Evolutionary conservation across 2,797 vertebrate genomes (phyloP), one percentile per base, ranked within the genome.

Genomic region (Ambastaia sidthimunki): DNA sequence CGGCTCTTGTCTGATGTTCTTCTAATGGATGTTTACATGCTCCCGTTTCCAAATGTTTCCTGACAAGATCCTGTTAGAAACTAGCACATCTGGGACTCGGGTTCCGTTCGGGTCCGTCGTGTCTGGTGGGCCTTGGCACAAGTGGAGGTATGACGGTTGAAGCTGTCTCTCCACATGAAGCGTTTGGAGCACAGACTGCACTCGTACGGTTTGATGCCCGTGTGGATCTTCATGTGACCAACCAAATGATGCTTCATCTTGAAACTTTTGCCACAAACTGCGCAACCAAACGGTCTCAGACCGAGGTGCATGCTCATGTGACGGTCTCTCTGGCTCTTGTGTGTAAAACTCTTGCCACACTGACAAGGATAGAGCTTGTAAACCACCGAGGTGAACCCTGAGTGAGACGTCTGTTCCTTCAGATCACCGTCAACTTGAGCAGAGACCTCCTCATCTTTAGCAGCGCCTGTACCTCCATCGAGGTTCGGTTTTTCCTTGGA

Each of bases 191-290:
- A 96, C 86, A 95, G 93, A 88, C 93, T 94, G 88, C 95, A 96
- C 90, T 95, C 94, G 0, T 96, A 96, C 0, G 95, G 95, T 86
- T 95, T 95, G 77, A 95, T 94, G 83, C 95, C 95, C 0, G 94
- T 95, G 87, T 96, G 95, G 80, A 95, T 96, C 90, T 96, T 96
- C 95, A 96, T 96, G 84, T 96, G 95, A 67, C 95, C 95, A 70
- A 96, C 94, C 54, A 96, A 90, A 89, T 96, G 95, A 86, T 96
- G 95, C 88, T 96, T 96, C 95, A 96, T 96, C 90, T 96, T 96
- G 91, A 96, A 96, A 85, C 95, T 95, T 90, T 96, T 96, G 80
- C 95, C 94, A 16, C 95, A 96, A 74, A 96, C 94, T 19, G 94
- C 94, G 81, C 95, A 96, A 81, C 94, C 93, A 5, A 96, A 96